Evolutionary conservation across 2,888 invertebrate species (phyloP).

Genomic region (Napeogenes inachia): DNA sequence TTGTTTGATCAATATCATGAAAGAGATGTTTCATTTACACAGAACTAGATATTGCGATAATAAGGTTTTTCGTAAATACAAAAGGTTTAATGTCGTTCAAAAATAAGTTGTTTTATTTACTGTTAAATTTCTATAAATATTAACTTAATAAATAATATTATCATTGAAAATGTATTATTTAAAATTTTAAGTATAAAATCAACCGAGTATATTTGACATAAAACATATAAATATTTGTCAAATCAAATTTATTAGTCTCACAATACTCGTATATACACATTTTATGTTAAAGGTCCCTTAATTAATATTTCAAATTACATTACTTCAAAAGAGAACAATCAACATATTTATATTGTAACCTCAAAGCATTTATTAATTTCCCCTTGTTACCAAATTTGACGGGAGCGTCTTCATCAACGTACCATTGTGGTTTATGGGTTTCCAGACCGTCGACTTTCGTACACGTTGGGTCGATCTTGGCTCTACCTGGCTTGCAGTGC

Average conservation of each 20-base stretch:
- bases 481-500: slow-evolving; percentile 33
- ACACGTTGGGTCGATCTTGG: slow-evolving; percentile 50
- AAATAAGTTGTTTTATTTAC: no score
- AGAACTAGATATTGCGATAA: no score
- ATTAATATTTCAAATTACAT: slow-evolving; percentile 1
- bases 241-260: neutral
- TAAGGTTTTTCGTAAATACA: no score
- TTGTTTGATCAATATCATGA: no score
- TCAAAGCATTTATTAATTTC: slow-evolving; percentile 32
- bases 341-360: slow-evolving; percentile 13
- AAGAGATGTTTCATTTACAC: no score
- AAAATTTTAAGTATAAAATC: no score
- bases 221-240: no score
- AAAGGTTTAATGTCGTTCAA: no score
- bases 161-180: no score
- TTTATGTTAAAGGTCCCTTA: neutral
- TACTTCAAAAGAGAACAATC: slow-evolving; percentile 6
- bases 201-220: no score
- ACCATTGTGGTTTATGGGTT: slow-evolving; percentile 56
- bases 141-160: no score
- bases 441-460: slow-evolving; percentile 46
- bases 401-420: slow-evolving; percentile 57
- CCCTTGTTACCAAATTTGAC: slow-evolving; percentile 47
- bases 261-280: neutral
- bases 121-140: no score